phyloP scores from a whole-genome alignment of 2,888 invertebrate genomes.

The Parnassius orleans region DNA sequence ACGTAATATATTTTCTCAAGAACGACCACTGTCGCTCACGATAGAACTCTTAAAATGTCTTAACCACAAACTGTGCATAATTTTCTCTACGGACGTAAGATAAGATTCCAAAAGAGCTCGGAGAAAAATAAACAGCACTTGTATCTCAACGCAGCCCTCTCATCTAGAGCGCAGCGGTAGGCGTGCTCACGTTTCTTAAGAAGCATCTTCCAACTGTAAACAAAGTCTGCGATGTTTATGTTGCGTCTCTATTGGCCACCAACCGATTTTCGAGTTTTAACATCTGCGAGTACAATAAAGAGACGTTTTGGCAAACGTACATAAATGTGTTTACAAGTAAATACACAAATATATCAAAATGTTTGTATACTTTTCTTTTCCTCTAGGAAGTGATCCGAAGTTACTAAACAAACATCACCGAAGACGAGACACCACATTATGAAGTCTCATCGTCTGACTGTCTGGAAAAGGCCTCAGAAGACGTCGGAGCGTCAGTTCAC shows the following conservation, averaged over 20 bases:
- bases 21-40: slow-evolving; percentile 29
- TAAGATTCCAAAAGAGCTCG: slow-evolving; percentile 62
- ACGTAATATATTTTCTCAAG: slow-evolving; percentile 34
- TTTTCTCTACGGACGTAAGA: slow-evolving; percentile 53
- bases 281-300: slow-evolving; percentile 34
- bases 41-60: slow-evolving; percentile 51
- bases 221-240: slow-evolving; percentile 61
- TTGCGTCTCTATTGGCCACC: slow-evolving; percentile 44
- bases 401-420: slow-evolving; percentile 13
- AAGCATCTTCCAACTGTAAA: slow-evolving; percentile 61
- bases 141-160: slow-evolving; percentile 69
- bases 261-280: slow-evolving; percentile 47
- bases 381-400: slow-evolving; percentile 10
- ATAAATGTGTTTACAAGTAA: slow-evolving; percentile 17
- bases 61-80: slow-evolving; percentile 60
- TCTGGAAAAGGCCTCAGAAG: slow-evolving; percentile 26
- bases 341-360: slow-evolving; percentile 14
- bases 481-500: slow-evolving; percentile 37
- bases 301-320: slow-evolving; percentile 21
- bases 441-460: slow-evolving; percentile 13
- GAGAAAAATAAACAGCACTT: slow-evolving; percentile 71
- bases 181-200: slow-evolving; percentile 64
- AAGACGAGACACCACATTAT: slow-evolving; percentile 8
- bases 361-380: slow-evolving; percentile 18
- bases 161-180: slow-evolving; percentile 55